Base-by-base conservation (phyloP, 2,797 vertebrate genomes). In the Clarias fuscus region DNA sequence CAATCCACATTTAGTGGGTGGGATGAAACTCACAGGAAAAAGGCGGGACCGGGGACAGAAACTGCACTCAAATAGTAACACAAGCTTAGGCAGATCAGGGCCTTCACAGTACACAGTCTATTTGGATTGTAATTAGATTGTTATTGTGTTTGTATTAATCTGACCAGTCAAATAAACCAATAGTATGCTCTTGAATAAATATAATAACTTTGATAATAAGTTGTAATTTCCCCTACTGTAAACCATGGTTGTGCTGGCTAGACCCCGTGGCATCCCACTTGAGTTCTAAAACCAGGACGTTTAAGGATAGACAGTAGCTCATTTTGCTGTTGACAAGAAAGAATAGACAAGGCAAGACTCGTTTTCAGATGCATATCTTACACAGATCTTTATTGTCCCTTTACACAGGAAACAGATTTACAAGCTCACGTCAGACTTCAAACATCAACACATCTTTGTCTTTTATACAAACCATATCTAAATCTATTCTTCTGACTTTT, bases 301-400 rank as follows among this genome's bases (percentile, higher is more conserved):
- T 53, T 53, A 40, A 10, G 13, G n/a, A 10, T 75, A 0, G 18
- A 3, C 30, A n/a, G 30, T 24, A 62, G 18, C 58, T 2, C 5
- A 40, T 5, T 37, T 62, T 62, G 58, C 15, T 13, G 30, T 40
- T 64, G 43, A 61, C 61, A 13, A 65, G 17, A 86, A 65, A 4
- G 76, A 86, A 18, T 27, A 88, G 75, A 85, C 91, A 30, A 61
- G 88, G 87, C 20, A 85, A 83, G 68, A 83, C 84, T 65, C 24
- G 61, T 75, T 72, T 91, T 94, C 90, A 92, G 92, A 92, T 94
- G 89, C 90, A 94, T 94, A 93, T 95, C 94, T 95, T 95, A 94
- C 93, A 95, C 90, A 93, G 93, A 93, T 91, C 94, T 98, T 97
- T 97, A 96, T 96, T 94, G 93, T 93, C 93, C 90, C 56, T 94